Conservation (phyloP, 1,140 invertebrate species). For the Drosophila tropicalis region DNA sequence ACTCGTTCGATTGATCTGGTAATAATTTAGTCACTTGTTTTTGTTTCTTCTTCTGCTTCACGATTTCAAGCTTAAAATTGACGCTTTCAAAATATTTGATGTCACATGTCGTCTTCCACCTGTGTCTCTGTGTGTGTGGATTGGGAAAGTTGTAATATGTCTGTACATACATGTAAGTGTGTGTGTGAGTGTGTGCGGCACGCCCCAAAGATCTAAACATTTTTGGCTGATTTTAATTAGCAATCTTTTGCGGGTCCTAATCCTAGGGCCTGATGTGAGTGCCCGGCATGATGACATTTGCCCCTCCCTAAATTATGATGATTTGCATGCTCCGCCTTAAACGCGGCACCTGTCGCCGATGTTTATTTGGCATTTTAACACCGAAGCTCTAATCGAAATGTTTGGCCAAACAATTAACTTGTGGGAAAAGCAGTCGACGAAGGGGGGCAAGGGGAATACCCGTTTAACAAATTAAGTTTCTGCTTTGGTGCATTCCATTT, state of each 20-base stretch:
- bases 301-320: constrained; percentile 43
- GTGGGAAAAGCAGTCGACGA: constrained; percentile 14
- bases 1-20: no score
- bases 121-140: background rate
- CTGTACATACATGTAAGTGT: no score
- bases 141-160: constrained; percentile 25
- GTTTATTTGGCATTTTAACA: constrained; percentile 57
- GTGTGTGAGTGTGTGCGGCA: background rate
- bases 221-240: constrained; percentile 67
- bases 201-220: constrained; percentile 32
- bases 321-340: constrained; percentile 16
- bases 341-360: constrained; percentile 60
- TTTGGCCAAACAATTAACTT: constrained; percentile 55
- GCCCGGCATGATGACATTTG: constrained; percentile 42
- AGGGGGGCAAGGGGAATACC: constrained; percentile 37
- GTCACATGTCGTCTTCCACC: background rate
- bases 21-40: no score
- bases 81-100: constrained; percentile 3
- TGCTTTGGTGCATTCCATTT: constrained; percentile 45
- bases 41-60: background rate
- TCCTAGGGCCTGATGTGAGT: constrained; percentile 5
- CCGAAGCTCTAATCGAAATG: constrained; percentile 51
- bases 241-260: constrained; percentile 18
- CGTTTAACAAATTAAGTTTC: constrained; percentile 10
- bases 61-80: background rate